A percentile compares a stretch with the other conserved stretches of the same genome.
Evolutionary conservation across 1,140 invertebrate genomes (phyloP).

Genomic region (Myzus persicae): DNA sequence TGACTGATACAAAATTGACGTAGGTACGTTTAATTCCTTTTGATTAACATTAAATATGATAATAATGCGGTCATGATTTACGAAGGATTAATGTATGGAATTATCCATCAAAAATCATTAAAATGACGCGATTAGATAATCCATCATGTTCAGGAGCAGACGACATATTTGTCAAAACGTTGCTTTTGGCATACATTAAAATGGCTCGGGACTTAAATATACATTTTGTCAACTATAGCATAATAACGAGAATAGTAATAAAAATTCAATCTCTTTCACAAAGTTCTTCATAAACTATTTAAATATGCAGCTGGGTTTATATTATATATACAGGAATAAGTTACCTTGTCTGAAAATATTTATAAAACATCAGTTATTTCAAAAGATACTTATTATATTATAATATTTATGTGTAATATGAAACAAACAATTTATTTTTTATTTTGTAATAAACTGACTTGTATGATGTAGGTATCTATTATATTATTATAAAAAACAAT

Average conservation of each 20-base stretch:
- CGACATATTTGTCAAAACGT: slow-evolving; percentile 32
- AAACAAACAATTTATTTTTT: not conserved
- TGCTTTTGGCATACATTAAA: not conserved
- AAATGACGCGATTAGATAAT: not conserved
- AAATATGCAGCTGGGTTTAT: not conserved
- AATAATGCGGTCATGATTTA: not conserved
- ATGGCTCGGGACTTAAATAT: not conserved
- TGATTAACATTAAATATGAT: not conserved
- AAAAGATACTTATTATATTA: not conserved
- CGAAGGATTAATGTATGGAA: not conserved
- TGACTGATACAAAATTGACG: not conserved
- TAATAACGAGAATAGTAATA: slow-evolving; percentile 24
- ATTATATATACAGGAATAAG: not conserved
- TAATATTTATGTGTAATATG: not conserved
- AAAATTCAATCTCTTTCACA: not conserved
- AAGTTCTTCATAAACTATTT: slow-evolving; percentile 26
- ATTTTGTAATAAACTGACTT: not conserved
- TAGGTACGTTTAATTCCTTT: not conserved
- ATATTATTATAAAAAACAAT: not conserved
- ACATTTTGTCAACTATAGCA: slow-evolving; percentile 22
- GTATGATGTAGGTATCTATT: not conserved
- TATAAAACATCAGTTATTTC: not conserved
- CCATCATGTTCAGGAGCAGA: not conserved
- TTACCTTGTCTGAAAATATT: not conserved
- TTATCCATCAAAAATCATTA: slow-evolving; percentile 16